These are phyloP conservation scores for Drosophila mayaguana DNA, from an alignment of 2,888 invertebrate species.

Conservation along the genomic window DNA sequence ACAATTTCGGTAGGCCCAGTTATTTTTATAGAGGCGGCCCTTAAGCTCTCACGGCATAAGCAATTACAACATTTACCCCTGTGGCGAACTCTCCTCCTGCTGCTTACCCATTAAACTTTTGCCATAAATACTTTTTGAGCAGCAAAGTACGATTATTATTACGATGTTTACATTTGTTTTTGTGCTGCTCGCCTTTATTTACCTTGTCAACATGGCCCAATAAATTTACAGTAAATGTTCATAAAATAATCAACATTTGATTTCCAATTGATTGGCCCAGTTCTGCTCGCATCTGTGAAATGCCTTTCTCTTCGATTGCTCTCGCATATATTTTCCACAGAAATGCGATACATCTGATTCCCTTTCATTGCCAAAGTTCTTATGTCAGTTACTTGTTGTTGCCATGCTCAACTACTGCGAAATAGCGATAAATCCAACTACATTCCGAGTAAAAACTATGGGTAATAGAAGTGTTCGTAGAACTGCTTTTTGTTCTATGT, in stretches of 20 bases:
- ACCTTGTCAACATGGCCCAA: constrained; percentile 46
- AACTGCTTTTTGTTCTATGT: not conserved
- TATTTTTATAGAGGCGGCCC: constrained; percentile 58
- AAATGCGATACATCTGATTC: constrained; percentile 3
- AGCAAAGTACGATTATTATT: constrained; percentile 44
- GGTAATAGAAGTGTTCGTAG: not conserved
- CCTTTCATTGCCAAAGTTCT: constrained; percentile 44
- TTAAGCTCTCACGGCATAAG: constrained; percentile 11
- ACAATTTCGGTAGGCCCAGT: constrained; percentile 75
- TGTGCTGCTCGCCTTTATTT: constrained; percentile 31
- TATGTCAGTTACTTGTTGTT: not conserved
- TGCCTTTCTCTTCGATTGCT: constrained; percentile 4
- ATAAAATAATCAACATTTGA: constrained; percentile 53
- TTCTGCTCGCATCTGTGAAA: constrained; percentile 11
- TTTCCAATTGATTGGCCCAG: constrained; percentile 27
- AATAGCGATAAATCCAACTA: not conserved
- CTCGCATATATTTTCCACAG: not conserved
- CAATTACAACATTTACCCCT: constrained; percentile 26
- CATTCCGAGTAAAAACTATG: not conserved
- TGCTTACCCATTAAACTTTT: constrained; percentile 62
- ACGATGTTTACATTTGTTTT: constrained; percentile 47
- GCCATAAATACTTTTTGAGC: constrained; percentile 55
- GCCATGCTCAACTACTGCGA: not conserved
- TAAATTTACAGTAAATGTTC: constrained; percentile 4
- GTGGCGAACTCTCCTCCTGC: not conserved